Base-by-base conservation (phyloP, 2,888 invertebrate species). In the Metallyticus violacea region DNA sequence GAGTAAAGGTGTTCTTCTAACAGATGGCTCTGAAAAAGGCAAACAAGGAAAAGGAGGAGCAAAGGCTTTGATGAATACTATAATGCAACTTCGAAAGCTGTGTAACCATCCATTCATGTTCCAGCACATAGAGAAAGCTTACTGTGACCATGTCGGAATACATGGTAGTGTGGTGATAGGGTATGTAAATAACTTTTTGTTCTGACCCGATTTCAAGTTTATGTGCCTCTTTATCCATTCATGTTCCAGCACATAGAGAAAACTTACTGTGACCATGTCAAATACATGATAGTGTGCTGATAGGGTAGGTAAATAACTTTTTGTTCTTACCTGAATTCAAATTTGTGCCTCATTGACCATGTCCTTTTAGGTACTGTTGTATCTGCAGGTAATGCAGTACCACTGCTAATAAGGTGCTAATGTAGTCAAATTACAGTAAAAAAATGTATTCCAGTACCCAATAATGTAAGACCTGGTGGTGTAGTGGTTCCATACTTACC, bases 101-200 rank as follows among this genome's bases (percentile, higher is more conserved):
- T 95, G 94, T 91, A 95, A 95, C 90, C 95, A 95, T 90, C 95
- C 95, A 22, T 95, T 95, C 91, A 94, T 95, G 93, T 95, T 95
- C 91, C 93, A 92, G 88, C 93, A 93, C 89, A 93, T 95, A 89
- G 94, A 95, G 90, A 93, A 93, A 89, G 92, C 93, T 9, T 92
- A 93, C 88, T 92, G 93, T 86, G 92, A 93, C 77, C 92, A 92
- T 86, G 80, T 89, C 62, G 88, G 88, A 28, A 87, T 88, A 15
- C 88, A 88, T 26, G 85, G 88, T 76, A 88, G 86, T 77, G 84
- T 88, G 30, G 88, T 89, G 4, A 88, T 86, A 83, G 89, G 89
- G 89, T 89, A 81, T 85, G 88, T 85, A 40, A 27, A 29, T 62
- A 4, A 62, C 6, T 29, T 79, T 81, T 40, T 78, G 7, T 78